These are phyloP conservation scores for Capitulum mitella DNA, from an alignment of 2,888 invertebrate genomes.

Conservation along the genomic window DNA sequence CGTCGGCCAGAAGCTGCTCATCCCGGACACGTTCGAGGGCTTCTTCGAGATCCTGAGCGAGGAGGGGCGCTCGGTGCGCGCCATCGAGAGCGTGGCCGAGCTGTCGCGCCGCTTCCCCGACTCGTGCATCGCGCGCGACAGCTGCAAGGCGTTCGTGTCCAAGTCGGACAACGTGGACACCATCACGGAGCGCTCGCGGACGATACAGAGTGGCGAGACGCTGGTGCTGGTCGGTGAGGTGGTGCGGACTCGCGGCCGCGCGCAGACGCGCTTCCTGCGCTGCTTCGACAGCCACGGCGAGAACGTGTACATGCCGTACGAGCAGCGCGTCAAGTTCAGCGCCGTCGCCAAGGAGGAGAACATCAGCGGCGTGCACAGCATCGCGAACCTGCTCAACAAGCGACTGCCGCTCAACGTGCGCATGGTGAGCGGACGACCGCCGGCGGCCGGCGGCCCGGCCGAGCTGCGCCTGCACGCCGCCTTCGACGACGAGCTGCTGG, in stretches of 20 bases:
- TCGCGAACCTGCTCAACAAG: slow-evolving; percentile 77
- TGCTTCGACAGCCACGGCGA: slow-evolving; percentile 81
- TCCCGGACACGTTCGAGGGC: slow-evolving; percentile 82
- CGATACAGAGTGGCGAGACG: slow-evolving; percentile 73
- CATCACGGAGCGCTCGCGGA: slow-evolving; percentile 48
- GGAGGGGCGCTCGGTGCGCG: slow-evolving; percentile 82
- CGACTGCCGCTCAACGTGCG: slow-evolving; percentile 86
- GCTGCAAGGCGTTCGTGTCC: slow-evolving; percentile 57
- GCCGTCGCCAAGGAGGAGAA: slow-evolving; percentile 86
- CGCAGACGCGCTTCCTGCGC: slow-evolving; percentile 60
- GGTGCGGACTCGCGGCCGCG: slow-evolving; percentile 43
- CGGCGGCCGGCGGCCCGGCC: slow-evolving; percentile 72
- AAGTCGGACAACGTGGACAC: slow-evolving; percentile 38
- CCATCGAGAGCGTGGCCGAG: slow-evolving; percentile 80
- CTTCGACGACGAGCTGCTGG: slow-evolving; percentile 53
- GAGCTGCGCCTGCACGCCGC: slow-evolving; percentile 74
- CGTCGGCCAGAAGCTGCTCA: slow-evolving; percentile 73
- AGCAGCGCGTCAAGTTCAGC: slow-evolving; percentile 85
- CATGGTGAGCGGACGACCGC: slow-evolving; percentile 81
- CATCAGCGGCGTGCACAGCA: slow-evolving; percentile 80
- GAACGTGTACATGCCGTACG: slow-evolving; percentile 69
- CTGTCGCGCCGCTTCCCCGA: slow-evolving; percentile 52
- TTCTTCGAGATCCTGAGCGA: slow-evolving; percentile 91
- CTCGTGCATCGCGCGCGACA: slow-evolving; percentile 66
- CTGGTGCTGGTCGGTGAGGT: slow-evolving; percentile 69